A percentile compares a stretch with the other conserved stretches of the same genome.
Conservation (phyloP, 2,113 vertebrate species). For the Upupa epops region DNA sequence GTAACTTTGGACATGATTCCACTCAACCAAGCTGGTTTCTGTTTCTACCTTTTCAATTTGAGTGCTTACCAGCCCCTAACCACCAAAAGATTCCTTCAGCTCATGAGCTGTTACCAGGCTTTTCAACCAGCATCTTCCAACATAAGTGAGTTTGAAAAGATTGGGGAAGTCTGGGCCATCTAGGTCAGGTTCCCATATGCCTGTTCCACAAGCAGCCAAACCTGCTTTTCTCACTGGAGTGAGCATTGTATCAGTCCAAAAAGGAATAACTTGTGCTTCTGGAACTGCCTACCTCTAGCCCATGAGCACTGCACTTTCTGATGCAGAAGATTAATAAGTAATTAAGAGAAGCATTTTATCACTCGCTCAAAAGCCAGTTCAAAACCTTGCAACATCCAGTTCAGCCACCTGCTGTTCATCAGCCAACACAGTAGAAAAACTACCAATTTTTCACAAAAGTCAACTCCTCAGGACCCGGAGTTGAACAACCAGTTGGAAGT, state of each 20-base stretch:
- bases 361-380: neutral
- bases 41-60: neutral
- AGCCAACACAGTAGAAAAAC: neutral
- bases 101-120: neutral
- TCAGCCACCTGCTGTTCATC: neutral
- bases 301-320: neutral
- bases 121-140: neutral
- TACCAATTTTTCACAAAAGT: neutral
- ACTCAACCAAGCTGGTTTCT: neutral
- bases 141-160: neutral
- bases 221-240: fast-evolving
- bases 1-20: neutral
- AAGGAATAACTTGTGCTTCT: neutral
- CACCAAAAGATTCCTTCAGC: neutral
- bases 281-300: neutral
- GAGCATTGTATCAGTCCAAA: neutral
- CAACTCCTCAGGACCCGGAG: neutral
- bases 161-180: neutral
- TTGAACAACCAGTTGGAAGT: neutral
- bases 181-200: neutral
- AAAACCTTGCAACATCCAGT: fast-evolving
- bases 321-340: no score
- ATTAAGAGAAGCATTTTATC: neutral
- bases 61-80: neutral
- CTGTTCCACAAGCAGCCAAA: neutral